These are phyloP conservation scores for Eublepharis macularius DNA, from an alignment of 2,113 vertebrate species.

Conservation along the genomic window DNA sequence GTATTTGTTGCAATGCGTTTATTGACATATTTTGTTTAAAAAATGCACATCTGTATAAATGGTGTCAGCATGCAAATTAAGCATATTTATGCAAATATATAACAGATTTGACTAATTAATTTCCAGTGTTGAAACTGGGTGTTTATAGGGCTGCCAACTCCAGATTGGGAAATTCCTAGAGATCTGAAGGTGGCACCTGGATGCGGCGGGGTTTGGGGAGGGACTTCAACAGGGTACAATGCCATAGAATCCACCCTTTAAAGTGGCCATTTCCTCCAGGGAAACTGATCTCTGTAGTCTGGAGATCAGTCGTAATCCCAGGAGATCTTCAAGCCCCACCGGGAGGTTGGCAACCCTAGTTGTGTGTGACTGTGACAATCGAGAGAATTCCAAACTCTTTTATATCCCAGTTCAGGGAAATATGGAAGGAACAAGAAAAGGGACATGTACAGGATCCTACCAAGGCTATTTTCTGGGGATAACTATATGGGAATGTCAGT, in stretches of 20 bases:
- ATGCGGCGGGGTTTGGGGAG: too few relatives aligned
- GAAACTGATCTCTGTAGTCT: too few relatives aligned
- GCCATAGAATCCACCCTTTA: too few relatives aligned
- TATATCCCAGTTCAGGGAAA: not conserved
- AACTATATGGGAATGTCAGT: not conserved
- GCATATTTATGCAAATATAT: not conserved
- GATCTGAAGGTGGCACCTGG: too few relatives aligned
- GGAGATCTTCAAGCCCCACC: too few relatives aligned
- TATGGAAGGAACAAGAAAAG: not conserved
- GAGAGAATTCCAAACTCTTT: not conserved
- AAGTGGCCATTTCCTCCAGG: too few relatives aligned
- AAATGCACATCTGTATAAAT: not conserved
- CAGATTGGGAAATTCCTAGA: too few relatives aligned
- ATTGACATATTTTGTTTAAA: not conserved
- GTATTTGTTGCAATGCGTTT: not conserved
- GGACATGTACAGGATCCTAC: not conserved
- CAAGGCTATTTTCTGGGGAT: not conserved
- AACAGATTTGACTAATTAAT: not conserved
- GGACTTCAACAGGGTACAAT: too few relatives aligned
- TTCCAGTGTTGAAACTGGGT: not conserved
- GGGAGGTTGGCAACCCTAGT: too few relatives aligned
- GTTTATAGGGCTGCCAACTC: too few relatives aligned
- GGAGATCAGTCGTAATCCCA: too few relatives aligned
- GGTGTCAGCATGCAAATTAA: not conserved
- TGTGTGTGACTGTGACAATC: not conserved